A percentile compares a stretch with the other conserved stretches of the same genome.
phyloP scores from a whole-genome alignment of 2,888 invertebrate species.

The Cryptosula pallasiana region DNA sequence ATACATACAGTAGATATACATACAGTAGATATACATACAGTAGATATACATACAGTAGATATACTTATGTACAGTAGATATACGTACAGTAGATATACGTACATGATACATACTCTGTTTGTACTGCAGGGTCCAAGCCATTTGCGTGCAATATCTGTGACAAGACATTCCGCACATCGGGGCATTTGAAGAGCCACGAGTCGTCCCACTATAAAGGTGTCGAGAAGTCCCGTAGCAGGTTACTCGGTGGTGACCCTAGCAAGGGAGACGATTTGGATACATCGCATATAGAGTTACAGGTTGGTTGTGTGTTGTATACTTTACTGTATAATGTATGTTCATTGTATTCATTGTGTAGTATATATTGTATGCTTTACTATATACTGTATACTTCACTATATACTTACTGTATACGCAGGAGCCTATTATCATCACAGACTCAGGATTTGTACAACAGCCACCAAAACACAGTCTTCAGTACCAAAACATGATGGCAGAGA shows the following conservation, averaged over 20 bases:
- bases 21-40: no score
- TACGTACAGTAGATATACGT: no score
- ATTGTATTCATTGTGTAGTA: no score
- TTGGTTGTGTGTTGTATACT: no score
- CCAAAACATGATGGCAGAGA: conserved; percentile 35
- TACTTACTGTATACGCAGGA: no score
- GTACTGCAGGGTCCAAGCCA: conserved; percentile 52
- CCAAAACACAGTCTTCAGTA: conserved; percentile 40
- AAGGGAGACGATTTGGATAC: conserved; percentile 9
- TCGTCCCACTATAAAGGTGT: conserved; percentile 40
- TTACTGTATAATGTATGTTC: no score
- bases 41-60: no score
- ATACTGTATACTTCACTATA: no score
- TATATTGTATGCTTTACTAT: no score
- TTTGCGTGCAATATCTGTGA: conserved; percentile 49
- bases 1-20: no score
- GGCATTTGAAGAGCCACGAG: conserved; percentile 47
- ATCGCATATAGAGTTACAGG: conserved; percentile 5
- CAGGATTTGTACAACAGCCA: conserved; percentile 50
- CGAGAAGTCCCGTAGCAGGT: not conserved
- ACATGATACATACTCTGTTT: not conserved
- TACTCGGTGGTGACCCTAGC: not conserved
- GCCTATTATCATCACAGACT: conserved; percentile 59
- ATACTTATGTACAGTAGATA: no score
- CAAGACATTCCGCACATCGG: conserved; percentile 50